Evolutionary conservation across 2,888 invertebrate species (phyloP), one percentile per base, ranked within the genome.

Genomic region (Parasteatoda lunata): DNA sequence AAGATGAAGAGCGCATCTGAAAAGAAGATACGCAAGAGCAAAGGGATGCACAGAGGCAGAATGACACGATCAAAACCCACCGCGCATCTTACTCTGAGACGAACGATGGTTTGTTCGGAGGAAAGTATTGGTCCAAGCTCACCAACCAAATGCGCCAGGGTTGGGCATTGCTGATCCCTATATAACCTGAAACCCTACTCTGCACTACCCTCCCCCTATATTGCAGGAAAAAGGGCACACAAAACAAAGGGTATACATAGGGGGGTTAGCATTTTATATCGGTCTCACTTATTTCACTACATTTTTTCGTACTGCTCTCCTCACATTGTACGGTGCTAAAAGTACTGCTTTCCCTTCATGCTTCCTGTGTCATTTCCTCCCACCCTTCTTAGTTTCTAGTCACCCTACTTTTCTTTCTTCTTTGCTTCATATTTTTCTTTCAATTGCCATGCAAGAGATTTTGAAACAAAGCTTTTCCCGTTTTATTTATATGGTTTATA

Each of bases 81-180:
- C 76, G 76, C 85, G 79, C 85, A 76, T 48, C 76, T 64, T 78
- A n/a, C 51, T 70, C 48, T 59, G 77, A 77, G 73, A 72, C 78
- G 68, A 47, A 68, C 80, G 76, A 86, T 72, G 80, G 79, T 70
- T 54, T 85, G 65, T 13, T 48, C 80, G 54, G 77, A 81, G 80
- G n/a, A 77, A 77, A 77, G 86, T 77, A 86, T 86, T 86, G 86
- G 86, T 81, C 77, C 77, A 71, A 68, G 81, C 66, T 72, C 69
- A 51, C 49, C 6, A 86, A 68, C 72, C 77, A 77, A 86, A 82
- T 86, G 86, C 86, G 77, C 86, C 77, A 77, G 72, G 86, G 86
- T 81, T 81, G 86, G 86, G 86, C 64, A 77, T 81, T 77, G 72
- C 81, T 77, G 86, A 86, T 86, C 86, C 86, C 86, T 86, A 81